Evolutionary conservation across 2,888 invertebrate species (phyloP).

Genomic region (Hirudinaria manillensis): DNA sequence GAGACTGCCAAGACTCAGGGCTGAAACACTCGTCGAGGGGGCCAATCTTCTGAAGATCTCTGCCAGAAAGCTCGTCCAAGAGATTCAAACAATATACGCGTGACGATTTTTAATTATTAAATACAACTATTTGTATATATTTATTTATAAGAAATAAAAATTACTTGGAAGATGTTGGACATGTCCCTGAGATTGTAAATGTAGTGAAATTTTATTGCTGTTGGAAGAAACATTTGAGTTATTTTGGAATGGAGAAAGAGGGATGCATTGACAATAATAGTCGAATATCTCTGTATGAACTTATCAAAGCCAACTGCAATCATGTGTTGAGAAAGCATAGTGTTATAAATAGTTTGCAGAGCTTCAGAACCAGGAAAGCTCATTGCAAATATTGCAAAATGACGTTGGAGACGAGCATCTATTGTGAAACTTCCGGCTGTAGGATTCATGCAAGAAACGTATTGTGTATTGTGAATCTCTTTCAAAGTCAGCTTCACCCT

Average conservation of each 20-base stretch:
- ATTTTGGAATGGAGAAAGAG: constrained; percentile 79
- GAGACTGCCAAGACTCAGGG: too few relatives aligned
- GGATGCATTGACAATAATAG: constrained; percentile 73
- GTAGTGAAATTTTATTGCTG: constrained; percentile 92
- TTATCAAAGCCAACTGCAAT: constrained; percentile 50
- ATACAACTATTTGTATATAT: too few relatives aligned
- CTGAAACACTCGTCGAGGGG: too few relatives aligned
- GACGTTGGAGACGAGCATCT: constrained; percentile 77
- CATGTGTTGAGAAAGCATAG: constrained; percentile 64
- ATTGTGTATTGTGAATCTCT: constrained; percentile 93
- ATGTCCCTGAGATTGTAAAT: constrained; percentile 89
- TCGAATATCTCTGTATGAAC: constrained; percentile 65
- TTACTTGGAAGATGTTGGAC: constrained; percentile 86
- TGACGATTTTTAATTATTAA: too few relatives aligned
- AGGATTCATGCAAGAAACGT: constrained; percentile 97
- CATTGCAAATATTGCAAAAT: constrained; percentile 56
- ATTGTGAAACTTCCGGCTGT: constrained; percentile 95
- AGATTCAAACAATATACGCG: too few relatives aligned
- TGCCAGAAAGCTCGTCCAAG: too few relatives aligned
- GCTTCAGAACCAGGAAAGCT: constrained; percentile 80
- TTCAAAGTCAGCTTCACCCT: constrained; percentile 78
- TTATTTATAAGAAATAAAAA: background rate
- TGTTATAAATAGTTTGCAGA: constrained; percentile 77
- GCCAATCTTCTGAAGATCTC: too few relatives aligned
- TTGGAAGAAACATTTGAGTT: constrained; percentile 80